A percentile compares a stretch with the other conserved stretches of the same genome.
Evolutionary conservation across 1,140 invertebrate species (phyloP).

Genomic region (Yoshiicerus persimilis): DNA sequence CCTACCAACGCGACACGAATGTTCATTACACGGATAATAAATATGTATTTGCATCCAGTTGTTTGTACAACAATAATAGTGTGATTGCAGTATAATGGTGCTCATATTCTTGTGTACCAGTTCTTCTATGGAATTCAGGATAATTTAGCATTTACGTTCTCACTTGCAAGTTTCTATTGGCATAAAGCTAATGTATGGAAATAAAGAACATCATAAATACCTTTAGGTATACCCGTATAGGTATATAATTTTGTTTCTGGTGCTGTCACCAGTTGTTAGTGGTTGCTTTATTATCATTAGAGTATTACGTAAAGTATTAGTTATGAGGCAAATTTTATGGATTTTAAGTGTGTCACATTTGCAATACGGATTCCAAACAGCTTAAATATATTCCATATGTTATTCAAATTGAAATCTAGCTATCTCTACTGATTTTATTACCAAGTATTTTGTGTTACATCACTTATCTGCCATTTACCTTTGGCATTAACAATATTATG

Average conservation of each 20-base stretch:
- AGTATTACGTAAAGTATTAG: neutral
- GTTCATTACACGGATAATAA: neutral
- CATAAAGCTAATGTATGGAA: no score
- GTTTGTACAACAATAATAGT: neutral
- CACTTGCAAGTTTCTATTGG: no score
- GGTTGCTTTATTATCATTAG: neutral
- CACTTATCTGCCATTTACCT: no score
- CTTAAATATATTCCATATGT: no score
- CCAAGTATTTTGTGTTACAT: no score
- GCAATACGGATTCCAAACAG: no score
- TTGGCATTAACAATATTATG: no score
- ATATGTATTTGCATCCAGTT: neutral
- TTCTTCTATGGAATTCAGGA: neutral
- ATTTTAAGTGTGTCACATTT: neutral
- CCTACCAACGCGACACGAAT: neutral
- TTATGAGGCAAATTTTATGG: no score
- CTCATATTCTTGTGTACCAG: neutral
- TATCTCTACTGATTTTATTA: no score
- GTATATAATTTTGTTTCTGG: neutral
- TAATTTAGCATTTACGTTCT: neutral
- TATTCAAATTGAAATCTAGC: no score
- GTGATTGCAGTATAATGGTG: neutral
- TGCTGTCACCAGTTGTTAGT: neutral
- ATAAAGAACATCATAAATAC: no score
- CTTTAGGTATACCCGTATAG: no score